A percentile compares a stretch with the other conserved stretches of the same genome.
Evolutionary conservation across 2,797 vertebrate species (phyloP).

Genomic region (Phyllotis vaccarum): DNA sequence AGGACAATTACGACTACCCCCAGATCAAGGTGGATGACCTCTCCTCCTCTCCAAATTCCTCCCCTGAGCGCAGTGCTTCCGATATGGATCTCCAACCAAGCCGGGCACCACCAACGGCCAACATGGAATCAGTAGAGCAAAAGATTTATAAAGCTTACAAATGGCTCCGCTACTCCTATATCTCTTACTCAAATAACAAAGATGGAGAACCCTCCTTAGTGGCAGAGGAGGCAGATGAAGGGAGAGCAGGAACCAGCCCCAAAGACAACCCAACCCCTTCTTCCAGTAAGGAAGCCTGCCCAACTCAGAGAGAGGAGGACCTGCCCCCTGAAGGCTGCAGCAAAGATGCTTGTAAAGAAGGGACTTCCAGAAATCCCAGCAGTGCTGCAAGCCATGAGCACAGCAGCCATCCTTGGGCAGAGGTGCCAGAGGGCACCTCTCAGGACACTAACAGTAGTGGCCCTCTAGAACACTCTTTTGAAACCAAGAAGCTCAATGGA

Average conservation of each 20-base stretch:
- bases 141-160: slow-evolving; percentile 92
- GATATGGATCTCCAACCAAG: slow-evolving; percentile 85
- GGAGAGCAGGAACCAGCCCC: slow-evolving; percentile 88
- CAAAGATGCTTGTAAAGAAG: slow-evolving; percentile 86
- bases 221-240: slow-evolving; percentile 87
- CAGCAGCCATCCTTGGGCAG: slow-evolving; percentile 81
- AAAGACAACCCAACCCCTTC: slow-evolving; percentile 81
- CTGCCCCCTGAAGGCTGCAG: slow-evolving; percentile 80
- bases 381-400: slow-evolving; percentile 80
- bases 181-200: slow-evolving; percentile 89
- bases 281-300: slow-evolving; percentile 79
- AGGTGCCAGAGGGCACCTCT: slow-evolving; percentile 84
- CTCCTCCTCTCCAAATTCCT: slow-evolving; percentile 87
- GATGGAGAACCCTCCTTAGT: slow-evolving; percentile 88
- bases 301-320: slow-evolving; percentile 81
- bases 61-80: slow-evolving; percentile 87
- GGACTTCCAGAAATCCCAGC: slow-evolving; percentile 84
- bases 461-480: slow-evolving; percentile 87
- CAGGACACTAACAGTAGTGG: slow-evolving; percentile 83
- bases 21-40: slow-evolving; percentile 94
- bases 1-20: slow-evolving; percentile 95
- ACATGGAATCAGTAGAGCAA: slow-evolving; percentile 89
- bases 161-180: slow-evolving; percentile 91
- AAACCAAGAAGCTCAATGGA: slow-evolving; percentile 90
- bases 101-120: slow-evolving; percentile 87